Evolutionary conservation across 2,113 vertebrate genomes (phyloP).

Genomic region (Astatotilapia flaviijosephi): DNA sequence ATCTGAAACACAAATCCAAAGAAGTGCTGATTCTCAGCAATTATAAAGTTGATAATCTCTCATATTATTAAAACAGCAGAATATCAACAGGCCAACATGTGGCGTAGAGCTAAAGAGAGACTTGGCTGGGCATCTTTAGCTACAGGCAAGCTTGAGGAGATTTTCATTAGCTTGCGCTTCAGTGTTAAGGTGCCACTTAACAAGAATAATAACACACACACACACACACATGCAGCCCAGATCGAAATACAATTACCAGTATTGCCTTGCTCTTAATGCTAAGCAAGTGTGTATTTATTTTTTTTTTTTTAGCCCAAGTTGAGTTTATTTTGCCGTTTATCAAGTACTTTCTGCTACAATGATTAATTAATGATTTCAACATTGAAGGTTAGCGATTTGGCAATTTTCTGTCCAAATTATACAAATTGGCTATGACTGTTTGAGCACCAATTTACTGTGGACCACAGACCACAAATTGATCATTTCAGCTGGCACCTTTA

Average conservation of each 20-base stretch:
- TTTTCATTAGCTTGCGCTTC: constrained; percentile 34
- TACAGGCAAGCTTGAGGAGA: constrained; percentile 31
- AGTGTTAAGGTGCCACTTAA: constrained; percentile 10
- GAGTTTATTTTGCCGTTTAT: neutral
- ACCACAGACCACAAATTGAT: neutral
- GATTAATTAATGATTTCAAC: neutral
- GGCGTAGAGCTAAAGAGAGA: neutral
- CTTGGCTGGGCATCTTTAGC: constrained; percentile 15
- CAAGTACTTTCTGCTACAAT: neutral
- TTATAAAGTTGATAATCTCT: neutral
- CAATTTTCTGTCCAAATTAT: neutral
- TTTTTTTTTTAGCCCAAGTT: neutral
- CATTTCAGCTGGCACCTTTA: constrained; percentile 2
- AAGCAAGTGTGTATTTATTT: neutral
- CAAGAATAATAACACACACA: constrained; percentile 46
- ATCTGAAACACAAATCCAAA: neutral
- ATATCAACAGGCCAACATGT: neutral
- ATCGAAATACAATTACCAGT: constrained; percentile 51
- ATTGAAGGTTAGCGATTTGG: neutral
- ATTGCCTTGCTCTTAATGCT: constrained; percentile 3
- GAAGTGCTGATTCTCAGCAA: neutral
- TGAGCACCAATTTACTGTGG: neutral
- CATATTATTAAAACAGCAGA: neutral
- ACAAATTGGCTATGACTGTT: neutral
- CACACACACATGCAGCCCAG: neutral